These are phyloP conservation scores for Morpho achilles DNA, from an alignment of 2,888 invertebrate species.

Conservation along the genomic window DNA sequence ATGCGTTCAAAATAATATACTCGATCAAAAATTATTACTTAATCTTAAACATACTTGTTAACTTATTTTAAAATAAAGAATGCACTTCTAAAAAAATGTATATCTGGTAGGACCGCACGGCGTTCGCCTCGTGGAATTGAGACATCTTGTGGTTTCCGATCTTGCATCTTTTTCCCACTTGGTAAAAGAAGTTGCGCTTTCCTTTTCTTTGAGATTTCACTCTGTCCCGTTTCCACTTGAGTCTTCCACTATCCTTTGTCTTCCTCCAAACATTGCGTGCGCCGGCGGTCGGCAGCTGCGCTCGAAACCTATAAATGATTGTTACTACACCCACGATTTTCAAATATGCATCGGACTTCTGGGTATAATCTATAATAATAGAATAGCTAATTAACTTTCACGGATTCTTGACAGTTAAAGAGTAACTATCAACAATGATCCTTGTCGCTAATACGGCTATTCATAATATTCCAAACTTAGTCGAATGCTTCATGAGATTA, in stretches of 20 bases:
- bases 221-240: constrained; percentile 61
- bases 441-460: too few relatives aligned
- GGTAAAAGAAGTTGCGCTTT: constrained; percentile 47
- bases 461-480: too few relatives aligned
- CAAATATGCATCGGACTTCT: constrained; percentile 48
- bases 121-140: constrained; percentile 75
- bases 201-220: constrained; percentile 64
- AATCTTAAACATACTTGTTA: constrained; percentile 19
- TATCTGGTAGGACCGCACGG: constrained; percentile 70
- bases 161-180: constrained; percentile 61
- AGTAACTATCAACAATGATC: too few relatives aligned
- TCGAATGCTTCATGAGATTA: too few relatives aligned
- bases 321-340: constrained; percentile 58
- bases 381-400: constrained; percentile 9
- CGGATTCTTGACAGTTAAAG: neutral
- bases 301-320: constrained; percentile 70
- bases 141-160: constrained; percentile 80
- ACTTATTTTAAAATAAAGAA: constrained; percentile 50
- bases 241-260: constrained; percentile 70
- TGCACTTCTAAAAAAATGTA: constrained; percentile 62
- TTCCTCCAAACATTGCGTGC: constrained; percentile 74
- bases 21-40: constrained; percentile 6
- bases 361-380: constrained; percentile 36
- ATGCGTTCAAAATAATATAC: neutral
- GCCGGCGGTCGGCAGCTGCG: constrained; percentile 70